Conservation (phyloP, 2,113 vertebrate genomes). For the Aix galericulata region DNA sequence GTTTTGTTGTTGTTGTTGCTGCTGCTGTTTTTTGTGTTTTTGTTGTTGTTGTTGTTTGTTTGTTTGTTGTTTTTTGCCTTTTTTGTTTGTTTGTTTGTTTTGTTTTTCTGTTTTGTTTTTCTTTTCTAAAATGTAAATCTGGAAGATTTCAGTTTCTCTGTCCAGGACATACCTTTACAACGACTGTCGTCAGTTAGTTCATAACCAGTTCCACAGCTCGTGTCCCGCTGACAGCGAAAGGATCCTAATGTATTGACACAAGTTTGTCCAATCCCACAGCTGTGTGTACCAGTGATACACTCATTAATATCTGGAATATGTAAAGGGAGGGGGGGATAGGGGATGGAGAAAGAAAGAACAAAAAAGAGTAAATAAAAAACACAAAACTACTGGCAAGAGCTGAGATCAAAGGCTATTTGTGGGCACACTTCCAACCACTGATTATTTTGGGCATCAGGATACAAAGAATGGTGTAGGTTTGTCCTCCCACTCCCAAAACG, state of each 20-base stretch:
- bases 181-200: constrained; percentile 92
- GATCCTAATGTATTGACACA: constrained; percentile 92
- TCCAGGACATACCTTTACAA: constrained; percentile 85
- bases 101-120: too few species aligned
- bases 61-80: too few species aligned
- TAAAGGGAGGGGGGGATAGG: not conserved
- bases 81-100: not conserved
- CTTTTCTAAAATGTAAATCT: not conserved
- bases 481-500: not conserved
- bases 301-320: constrained; percentile 89
- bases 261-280: constrained; percentile 86
- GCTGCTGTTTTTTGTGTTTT: not conserved
- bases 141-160: not conserved
- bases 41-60: not conserved
- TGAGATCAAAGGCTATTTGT: not conserved
- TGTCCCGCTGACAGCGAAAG: constrained; percentile 93
- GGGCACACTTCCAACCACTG: not conserved
- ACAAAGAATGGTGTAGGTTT: not conserved
- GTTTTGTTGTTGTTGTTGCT: too few species aligned
- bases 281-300: constrained; percentile 85
- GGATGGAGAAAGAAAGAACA: not conserved
- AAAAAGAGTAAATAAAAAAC: not conserved
- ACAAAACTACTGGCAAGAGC: not conserved
- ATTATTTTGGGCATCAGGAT: not conserved
- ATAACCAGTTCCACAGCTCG: constrained; percentile 96